Conservation (phyloP, 1,140 invertebrate species). For the Lethrus apterus region DNA sequence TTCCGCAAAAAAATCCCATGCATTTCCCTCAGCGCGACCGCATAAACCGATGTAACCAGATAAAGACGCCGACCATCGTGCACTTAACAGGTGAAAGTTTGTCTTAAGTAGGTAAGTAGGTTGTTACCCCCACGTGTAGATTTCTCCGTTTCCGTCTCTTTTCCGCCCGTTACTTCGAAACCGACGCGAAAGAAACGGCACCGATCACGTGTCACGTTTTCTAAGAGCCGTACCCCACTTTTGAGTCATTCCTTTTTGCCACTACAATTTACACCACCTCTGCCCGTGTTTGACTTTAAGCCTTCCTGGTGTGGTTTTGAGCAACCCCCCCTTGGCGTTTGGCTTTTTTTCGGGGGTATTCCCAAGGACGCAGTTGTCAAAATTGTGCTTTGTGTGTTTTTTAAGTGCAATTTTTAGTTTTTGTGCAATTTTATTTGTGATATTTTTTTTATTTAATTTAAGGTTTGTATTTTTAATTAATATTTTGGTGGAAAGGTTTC, state of each 20-base stretch:
- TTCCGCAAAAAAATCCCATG: background rate
- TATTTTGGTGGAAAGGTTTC: no score
- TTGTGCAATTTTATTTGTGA: constrained; percentile 15
- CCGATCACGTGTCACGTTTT: constrained; percentile 30
- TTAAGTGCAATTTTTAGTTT: constrained; percentile 11
- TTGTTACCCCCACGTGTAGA: constrained; percentile 29
- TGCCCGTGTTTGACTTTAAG: constrained; percentile 19
- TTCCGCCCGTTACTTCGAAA: constrained; percentile 1
- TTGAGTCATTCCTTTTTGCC: constrained; percentile 26
- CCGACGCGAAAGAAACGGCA: constrained; percentile 17
- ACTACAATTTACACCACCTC: constrained; percentile 28
- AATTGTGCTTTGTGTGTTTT: constrained; percentile 15
- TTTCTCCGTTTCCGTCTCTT: constrained; percentile 26
- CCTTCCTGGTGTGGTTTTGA: constrained; percentile 20
- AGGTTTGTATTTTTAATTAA: constrained; percentile 15
- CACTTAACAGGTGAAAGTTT: constrained; percentile 36
- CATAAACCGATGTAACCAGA: background rate
- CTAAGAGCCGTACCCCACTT: constrained; percentile 30
- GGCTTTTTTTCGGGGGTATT: constrained; percentile 25
- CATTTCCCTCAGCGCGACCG: constrained; percentile 7
- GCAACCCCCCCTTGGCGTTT: constrained; percentile 34
- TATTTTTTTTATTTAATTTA: constrained; percentile 14
- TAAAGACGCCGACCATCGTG: constrained; percentile 9
- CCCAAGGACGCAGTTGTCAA: constrained; percentile 32
- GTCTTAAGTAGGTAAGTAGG: constrained; percentile 40